phyloP scores from a whole-genome alignment of 1,140 invertebrate genomes.

The Drosophila arizonae region DNA sequence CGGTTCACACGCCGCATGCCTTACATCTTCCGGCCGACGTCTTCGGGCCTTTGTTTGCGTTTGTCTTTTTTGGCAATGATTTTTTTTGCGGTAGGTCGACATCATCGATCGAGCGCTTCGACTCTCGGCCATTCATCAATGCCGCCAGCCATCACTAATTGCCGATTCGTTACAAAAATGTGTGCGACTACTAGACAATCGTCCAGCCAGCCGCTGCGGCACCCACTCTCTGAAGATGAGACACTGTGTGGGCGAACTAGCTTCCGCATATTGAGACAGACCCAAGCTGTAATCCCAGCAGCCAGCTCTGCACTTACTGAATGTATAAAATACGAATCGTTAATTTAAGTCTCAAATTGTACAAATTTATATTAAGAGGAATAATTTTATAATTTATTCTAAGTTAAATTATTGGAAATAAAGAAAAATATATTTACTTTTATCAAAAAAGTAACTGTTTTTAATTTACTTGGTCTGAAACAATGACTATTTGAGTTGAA shows the following conservation, averaged over 20 bases:
- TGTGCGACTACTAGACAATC: constrained; percentile 46
- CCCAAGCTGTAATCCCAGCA: constrained; percentile 1
- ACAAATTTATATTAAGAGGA: too few relatives aligned
- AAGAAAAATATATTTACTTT: too few relatives aligned
- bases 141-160: constrained; percentile 72
- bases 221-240: constrained; percentile 15
- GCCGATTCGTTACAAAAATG: constrained; percentile 78
- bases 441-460: too few relatives aligned
- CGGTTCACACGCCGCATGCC: constrained; percentile 71
- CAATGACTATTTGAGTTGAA: too few relatives aligned
- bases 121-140: constrained; percentile 64
- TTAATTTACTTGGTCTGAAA: too few relatives aligned
- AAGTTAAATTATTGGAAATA: too few relatives aligned
- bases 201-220: constrained; percentile 11
- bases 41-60: constrained; percentile 11
- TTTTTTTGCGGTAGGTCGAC: constrained; percentile 76
- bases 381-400: too few relatives aligned
- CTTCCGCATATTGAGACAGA: constrained; percentile 57
- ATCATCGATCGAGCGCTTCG: constrained; percentile 65
- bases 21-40: constrained; percentile 60
- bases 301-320: constrained; percentile 22
- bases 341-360: too few relatives aligned
- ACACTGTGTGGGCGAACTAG: constrained; percentile 56
- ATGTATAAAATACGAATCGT: constrained; percentile 5
- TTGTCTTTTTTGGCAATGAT: constrained; percentile 59